Evolutionary conservation across 2,888 invertebrate genomes (phyloP).

Genomic region (Incurvaria masculella): DNA sequence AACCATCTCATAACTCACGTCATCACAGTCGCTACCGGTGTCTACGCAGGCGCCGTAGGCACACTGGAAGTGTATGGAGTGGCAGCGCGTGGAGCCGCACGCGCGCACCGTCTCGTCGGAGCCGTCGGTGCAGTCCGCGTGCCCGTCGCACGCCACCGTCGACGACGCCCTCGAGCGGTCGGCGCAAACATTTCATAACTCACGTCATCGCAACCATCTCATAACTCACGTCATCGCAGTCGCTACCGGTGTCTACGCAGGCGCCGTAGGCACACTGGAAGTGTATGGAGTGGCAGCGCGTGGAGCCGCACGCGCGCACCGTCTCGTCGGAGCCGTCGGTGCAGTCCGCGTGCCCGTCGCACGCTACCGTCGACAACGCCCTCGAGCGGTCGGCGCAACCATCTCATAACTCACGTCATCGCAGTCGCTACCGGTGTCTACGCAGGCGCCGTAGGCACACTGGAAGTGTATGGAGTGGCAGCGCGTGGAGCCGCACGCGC

Average conservation of each 20-base stretch:
- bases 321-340: no score
- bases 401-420: no score
- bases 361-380: no score
- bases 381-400: no score
- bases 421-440: no score
- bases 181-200: no score
- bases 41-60: constrained; percentile 62
- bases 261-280: constrained; percentile 15
- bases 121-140: constrained; percentile 30
- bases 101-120: constrained; percentile 35
- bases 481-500: no score
- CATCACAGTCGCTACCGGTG: constrained; percentile 49
- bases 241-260: constrained; percentile 19
- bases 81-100: constrained; percentile 41
- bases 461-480: no score
- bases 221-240: no score
- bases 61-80: constrained; percentile 54
- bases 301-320: constrained; percentile 31
- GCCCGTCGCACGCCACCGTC: constrained; percentile 32
- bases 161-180: constrained; percentile 28
- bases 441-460: no score
- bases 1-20: constrained; percentile 26
- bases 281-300: neutral
- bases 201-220: no score
- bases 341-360: no score